Percentiles rank a stretch among this genome's conserved stretches.
These are phyloP conservation scores for Cladorhizidae sp. DNA, from an alignment of 37 sponge, comb jelly and placozoan species.

Conservation along the genomic window DNA sequence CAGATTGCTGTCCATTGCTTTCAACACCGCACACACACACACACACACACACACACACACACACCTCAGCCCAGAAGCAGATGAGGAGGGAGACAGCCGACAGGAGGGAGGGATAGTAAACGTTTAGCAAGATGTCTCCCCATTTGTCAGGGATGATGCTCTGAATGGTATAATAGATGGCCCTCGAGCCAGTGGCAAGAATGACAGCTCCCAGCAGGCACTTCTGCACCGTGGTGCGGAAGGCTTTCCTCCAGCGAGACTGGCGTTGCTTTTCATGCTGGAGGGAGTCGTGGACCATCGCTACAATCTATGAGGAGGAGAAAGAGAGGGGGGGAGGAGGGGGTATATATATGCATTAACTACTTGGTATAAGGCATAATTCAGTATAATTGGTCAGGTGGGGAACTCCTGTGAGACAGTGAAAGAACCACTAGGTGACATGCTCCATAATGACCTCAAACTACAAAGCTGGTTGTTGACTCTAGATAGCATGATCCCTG, in stretches of 20 bases:
- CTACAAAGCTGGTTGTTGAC: too few relatives aligned
- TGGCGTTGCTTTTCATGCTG: conserved; percentile 4
- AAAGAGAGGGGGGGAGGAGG: background rate
- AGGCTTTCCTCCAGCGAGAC: conserved; percentile 48
- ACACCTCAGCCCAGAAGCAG: conserved; percentile 71
- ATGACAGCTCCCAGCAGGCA: conserved; percentile 57
- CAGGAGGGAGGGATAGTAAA: conserved; percentile 67
- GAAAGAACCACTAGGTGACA: too few relatives aligned
- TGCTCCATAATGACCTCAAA: too few relatives aligned
- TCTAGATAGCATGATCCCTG: too few relatives aligned
- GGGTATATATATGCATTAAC: background rate
- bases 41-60: background rate
- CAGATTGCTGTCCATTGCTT: too few relatives aligned
- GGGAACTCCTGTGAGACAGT: too few relatives aligned
- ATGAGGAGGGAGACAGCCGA: conserved; percentile 66
- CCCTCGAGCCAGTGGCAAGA: conserved; percentile 67
- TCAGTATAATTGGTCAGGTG: too few relatives aligned
- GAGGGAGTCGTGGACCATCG: conserved; percentile 49
- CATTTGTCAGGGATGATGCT: conserved; percentile 33
- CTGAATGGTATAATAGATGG: conserved; percentile 60
- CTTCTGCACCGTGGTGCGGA: conserved; percentile 61
- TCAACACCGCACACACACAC: too few relatives aligned
- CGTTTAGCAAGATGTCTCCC: conserved; percentile 42
- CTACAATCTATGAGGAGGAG: conserved; percentile 35
- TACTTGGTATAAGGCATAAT: too few relatives aligned